Conservation (phyloP, 2,113 vertebrate genomes). For the Buteo buteo region DNA sequence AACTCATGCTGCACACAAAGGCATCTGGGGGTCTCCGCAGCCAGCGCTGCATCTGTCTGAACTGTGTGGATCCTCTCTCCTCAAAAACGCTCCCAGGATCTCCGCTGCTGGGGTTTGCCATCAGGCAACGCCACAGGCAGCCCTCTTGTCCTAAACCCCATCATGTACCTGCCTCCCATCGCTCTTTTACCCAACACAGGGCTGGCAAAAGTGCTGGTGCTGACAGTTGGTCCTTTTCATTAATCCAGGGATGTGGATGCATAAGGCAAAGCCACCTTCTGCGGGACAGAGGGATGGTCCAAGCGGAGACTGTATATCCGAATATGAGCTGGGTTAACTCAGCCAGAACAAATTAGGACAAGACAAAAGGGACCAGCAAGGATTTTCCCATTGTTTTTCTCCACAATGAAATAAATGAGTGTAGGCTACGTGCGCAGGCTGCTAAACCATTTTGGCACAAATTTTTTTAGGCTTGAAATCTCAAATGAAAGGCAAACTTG, state of each 20-base stretch:
- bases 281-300: not conserved
- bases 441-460: not conserved
- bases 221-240: not conserved
- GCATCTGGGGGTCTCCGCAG: not conserved
- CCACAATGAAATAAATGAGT: not conserved
- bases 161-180: rapidly evolving
- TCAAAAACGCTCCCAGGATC: not conserved
- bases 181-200: not conserved
- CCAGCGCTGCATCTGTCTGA: not conserved
- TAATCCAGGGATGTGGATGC: not conserved
- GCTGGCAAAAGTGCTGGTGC: not conserved
- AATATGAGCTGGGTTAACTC: not conserved
- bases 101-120: not conserved
- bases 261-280: not conserved
- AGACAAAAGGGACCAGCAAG: not conserved
- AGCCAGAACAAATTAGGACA: not conserved
- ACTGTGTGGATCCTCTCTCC: not conserved
- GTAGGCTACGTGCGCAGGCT: not conserved
- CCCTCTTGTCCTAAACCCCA: not conserved
- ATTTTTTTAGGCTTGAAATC: constrained; percentile 1
- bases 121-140: not conserved
- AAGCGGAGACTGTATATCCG: not conserved
- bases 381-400: constrained; percentile 8
- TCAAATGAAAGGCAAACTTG: not conserved
- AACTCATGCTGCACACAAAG: rapidly evolving